These are phyloP conservation scores for Vespertilio murinus DNA, from an alignment of 2,797 vertebrate species.

Conservation along the genomic window DNA sequence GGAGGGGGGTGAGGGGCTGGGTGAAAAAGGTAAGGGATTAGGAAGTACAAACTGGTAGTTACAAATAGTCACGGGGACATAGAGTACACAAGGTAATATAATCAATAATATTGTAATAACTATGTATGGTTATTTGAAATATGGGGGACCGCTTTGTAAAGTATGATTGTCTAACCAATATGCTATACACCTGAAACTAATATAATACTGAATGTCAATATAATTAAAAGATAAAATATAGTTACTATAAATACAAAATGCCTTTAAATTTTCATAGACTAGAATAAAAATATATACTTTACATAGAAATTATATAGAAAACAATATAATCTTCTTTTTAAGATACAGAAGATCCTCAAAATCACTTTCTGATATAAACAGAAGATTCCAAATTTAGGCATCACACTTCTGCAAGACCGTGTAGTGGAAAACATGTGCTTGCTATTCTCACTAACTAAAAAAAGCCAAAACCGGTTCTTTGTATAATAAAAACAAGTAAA, in stretches of 20 bases:
- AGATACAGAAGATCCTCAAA: not conserved
- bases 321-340: not conserved
- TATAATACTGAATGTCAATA: not conserved
- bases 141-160: not conserved
- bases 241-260: not conserved
- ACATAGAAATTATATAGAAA: not conserved
- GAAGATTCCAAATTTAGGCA: not conserved
- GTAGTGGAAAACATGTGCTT: not conserved
- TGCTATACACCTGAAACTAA: not conserved
- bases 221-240: not conserved
- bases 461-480: not conserved
- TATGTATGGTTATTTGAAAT: not conserved
- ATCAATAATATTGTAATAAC: not conserved
- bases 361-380: conserved; percentile 3
- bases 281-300: not conserved
- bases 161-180: not conserved
- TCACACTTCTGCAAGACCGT: not conserved
- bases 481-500: not conserved
- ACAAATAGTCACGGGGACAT: not conserved
- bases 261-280: not conserved
- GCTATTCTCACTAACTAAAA: not conserved
- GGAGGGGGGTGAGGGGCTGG: not conserved
- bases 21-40: not conserved
- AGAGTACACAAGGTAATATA: not conserved
- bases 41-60: not conserved